A percentile compares a stretch with the other conserved stretches of the same genome.
These are phyloP conservation scores for Sorex fumeus DNA, from an alignment of 2,113 vertebrate genomes.

Conservation along the genomic window DNA sequence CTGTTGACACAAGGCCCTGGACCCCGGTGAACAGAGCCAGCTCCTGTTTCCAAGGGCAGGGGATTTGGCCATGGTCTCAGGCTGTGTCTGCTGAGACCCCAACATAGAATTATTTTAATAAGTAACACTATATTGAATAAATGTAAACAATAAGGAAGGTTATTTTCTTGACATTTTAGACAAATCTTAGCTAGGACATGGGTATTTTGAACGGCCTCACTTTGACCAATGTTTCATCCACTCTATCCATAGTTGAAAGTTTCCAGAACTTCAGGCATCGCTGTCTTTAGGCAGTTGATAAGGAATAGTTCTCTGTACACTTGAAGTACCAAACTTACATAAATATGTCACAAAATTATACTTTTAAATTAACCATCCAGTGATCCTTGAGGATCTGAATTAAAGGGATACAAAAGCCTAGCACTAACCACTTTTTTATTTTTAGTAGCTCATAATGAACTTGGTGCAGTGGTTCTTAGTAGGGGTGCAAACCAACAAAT, in stretches of 20 bases:
- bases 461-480: neutral
- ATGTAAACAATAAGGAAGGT: neutral
- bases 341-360: neutral
- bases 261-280: neutral
- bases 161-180: neutral
- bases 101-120: neutral
- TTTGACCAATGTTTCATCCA: neutral
- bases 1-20: too few species aligned
- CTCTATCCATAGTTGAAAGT: neutral
- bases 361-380: neutral
- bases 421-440: neutral
- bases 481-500: neutral
- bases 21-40: too few species aligned
- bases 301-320: neutral
- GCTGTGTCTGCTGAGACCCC: too few species aligned
- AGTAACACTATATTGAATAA: neutral
- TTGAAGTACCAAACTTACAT: neutral
- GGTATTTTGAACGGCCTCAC: neutral
- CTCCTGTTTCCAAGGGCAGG: too few species aligned
- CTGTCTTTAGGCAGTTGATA: neutral
- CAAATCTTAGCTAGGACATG: fast-evolving
- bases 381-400: neutral
- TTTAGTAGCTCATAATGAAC: neutral
- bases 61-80: too few species aligned
- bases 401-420: neutral